A percentile compares a stretch with the other conserved stretches of the same genome.
phyloP scores from a whole-genome alignment of 2,113 vertebrate genomes.

The Neolamprologus falcicula region DNA sequence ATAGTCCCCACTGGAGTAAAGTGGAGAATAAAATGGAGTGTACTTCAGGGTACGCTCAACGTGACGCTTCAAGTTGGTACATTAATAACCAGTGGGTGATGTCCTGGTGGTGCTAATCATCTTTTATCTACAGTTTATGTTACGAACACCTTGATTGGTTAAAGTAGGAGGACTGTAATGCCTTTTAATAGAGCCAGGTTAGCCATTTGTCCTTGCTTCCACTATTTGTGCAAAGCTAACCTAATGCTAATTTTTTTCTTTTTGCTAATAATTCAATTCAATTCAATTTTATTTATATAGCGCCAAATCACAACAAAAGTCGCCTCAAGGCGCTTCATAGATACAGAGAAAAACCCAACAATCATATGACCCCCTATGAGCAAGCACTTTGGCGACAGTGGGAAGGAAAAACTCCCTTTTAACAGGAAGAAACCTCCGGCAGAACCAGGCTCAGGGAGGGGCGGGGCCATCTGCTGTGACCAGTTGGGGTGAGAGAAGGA shows the following conservation, averaged over 20 bases:
- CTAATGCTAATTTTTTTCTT: background rate
- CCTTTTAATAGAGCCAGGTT: background rate
- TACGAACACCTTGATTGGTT: background rate
- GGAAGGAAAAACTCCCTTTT: no score
- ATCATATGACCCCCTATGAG: no score
- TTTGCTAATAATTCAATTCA: background rate
- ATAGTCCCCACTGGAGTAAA: background rate
- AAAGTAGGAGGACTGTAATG: background rate
- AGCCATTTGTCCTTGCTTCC: background rate
- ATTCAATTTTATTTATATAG: no score
- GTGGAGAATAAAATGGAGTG: background rate
- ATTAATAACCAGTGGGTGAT: background rate
- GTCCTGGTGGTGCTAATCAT: background rate
- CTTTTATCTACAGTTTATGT: background rate
- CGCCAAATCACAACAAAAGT: no score
- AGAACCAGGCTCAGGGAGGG: no score
- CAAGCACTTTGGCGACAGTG: no score
- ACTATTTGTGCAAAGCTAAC: background rate
- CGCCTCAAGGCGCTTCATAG: no score
- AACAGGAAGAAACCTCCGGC: no score
- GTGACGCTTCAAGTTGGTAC: background rate
- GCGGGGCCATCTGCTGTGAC: no score
- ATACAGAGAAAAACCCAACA: no score
- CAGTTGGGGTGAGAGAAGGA: accelerated
- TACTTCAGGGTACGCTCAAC: background rate